Evolutionary conservation across 2,797 vertebrate genomes (phyloP), one percentile per base, ranked within the genome.

Genomic region (Poeciliopsis infans): DNA sequence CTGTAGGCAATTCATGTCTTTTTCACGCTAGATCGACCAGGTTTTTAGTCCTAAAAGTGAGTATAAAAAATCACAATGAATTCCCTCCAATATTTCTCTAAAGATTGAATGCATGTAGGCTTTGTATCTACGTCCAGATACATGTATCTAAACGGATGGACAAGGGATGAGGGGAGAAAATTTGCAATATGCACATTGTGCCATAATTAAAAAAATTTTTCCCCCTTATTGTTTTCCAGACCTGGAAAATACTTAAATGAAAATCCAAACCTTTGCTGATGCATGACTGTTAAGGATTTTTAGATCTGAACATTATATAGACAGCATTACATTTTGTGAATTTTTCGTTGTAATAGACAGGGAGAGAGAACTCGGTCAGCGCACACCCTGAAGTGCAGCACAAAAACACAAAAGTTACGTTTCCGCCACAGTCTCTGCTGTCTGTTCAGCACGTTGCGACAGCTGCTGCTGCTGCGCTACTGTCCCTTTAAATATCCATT

Each of bases 401-500:
- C 64, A 68, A 68, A 68, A 23, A 11, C 5, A 28, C 66, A 16
- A 8, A 70, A 46, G 15, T 4, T 4, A 6, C 4, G 13, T 69
- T 45, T n/a, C 23, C 11, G 39, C 41, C 7, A 20, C 18, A 59
- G 25, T 61, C 7, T 18, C 36, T 41, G 64, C 11, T 7, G 2
- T 43, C 23, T 69, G 39, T 7, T 43, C 66, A 7, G 66, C 39
- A 13, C 11, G 11, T 43, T 25, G 33, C 46, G 15, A n/a, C 4
- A 0, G 10, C 15, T 61, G 0, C 66, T 12, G 80, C 55, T 59
- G 51, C 25, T 1, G 79, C 79, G 86, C 28, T 83, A 87, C 95
- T 95, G 94, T 91, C 33, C 7, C 93, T 96, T 96, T 96, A 95
- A 96, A 94, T 91, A 43, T 85, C 75, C 23, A 87, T 92, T 89